A percentile compares a stretch with the other conserved stretches of the same genome.
Evolutionary conservation across 2,797 vertebrate genomes (phyloP).

Genomic region (Graptemys geographica): DNA sequence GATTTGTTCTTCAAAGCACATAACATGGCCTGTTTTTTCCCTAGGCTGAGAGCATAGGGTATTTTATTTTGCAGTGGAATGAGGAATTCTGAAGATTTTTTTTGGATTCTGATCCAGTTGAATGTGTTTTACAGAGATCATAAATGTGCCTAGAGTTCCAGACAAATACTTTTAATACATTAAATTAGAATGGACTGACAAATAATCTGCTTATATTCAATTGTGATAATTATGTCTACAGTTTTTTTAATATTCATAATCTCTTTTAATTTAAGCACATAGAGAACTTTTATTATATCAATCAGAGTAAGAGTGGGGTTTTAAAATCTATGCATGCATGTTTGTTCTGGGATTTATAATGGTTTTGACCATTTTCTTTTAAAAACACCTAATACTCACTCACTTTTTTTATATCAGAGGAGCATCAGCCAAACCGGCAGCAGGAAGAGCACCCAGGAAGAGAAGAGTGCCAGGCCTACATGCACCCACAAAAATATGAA

Average conservation of each 20-base stretch:
- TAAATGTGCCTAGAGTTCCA: rapidly evolving
- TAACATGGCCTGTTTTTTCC: neutral
- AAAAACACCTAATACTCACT: neutral
- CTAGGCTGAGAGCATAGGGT: neutral
- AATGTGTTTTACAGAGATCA: neutral
- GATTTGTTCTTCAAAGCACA: rapidly evolving
- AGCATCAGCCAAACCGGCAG: neutral
- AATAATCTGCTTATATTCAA: neutral
- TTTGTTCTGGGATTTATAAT: neutral
- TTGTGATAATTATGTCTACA: neutral
- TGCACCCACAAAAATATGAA: neutral
- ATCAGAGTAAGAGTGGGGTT: neutral
- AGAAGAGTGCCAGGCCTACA: neutral
- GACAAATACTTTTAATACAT: neutral
- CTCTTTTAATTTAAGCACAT: neutral
- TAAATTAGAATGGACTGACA: neutral
- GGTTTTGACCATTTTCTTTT: neutral
- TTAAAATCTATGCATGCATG: rapidly evolving
- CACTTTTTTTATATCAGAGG: neutral
- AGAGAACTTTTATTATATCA: neutral
- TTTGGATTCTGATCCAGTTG: neutral
- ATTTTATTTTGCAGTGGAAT: neutral
- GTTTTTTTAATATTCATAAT: neutral
- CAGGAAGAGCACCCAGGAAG: neutral
- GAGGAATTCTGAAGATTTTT: neutral